phyloP scores from a whole-genome alignment of 2,113 vertebrate genomes.

The Pipra filicauda region DNA sequence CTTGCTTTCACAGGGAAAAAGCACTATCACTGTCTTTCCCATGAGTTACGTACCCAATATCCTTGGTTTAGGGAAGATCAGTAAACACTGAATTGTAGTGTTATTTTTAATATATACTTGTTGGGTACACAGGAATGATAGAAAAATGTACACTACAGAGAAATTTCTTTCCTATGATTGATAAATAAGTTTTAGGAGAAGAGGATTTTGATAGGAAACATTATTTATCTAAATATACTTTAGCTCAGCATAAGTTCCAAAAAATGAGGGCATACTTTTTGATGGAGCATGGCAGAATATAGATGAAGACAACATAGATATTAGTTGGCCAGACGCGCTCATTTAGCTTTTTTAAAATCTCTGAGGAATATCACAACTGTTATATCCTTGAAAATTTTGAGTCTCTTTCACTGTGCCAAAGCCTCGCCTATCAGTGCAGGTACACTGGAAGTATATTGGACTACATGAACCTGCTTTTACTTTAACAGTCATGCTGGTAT shows the following conservation, averaged over 20 bases:
- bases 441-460: neutral
- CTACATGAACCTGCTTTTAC: neutral
- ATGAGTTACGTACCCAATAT: neutral
- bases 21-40: neutral
- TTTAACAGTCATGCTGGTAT: neutral
- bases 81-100: neutral
- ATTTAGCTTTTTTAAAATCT: neutral
- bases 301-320: neutral
- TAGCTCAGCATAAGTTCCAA: neutral
- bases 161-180: neutral
- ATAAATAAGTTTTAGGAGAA: neutral
- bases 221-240: neutral
- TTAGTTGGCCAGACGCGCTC: neutral
- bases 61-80: neutral
- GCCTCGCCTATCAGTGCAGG: neutral
- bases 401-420: neutral
- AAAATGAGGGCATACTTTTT: neutral
- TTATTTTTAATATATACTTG: neutral
- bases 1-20: neutral
- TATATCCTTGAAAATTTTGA: neutral
- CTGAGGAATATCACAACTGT: neutral
- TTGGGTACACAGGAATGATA: neutral
- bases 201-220: neutral
- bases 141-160: neutral
- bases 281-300: neutral